These are phyloP conservation scores for Halcyon badia DNA, from an alignment of 2,797 vertebrate genomes.

Conservation along the genomic window DNA sequence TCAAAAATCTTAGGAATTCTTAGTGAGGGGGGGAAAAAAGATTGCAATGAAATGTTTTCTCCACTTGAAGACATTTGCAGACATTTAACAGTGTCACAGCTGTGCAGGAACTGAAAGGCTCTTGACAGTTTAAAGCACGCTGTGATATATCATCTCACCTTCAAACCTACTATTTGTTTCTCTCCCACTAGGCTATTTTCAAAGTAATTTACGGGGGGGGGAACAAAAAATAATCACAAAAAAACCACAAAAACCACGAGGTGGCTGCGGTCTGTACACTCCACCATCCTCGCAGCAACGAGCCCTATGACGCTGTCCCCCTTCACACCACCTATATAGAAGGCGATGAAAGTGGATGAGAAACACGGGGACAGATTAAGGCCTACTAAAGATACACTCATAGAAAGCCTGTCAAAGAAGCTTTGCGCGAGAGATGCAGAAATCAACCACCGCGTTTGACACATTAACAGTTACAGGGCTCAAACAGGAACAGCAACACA, in stretches of 20 bases:
- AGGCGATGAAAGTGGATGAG: background rate
- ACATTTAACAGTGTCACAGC: conserved; percentile 23
- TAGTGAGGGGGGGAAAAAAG: conserved; percentile 41
- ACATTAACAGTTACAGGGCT: background rate
- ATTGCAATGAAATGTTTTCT: conserved; percentile 54
- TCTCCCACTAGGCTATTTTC: background rate
- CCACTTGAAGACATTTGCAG: conserved; percentile 51
- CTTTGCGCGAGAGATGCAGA: background rate
- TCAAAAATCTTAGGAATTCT: conserved; percentile 70
- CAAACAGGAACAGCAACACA: background rate
- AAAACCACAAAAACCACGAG: background rate
- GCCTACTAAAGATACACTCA: background rate
- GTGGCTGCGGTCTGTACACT: background rate
- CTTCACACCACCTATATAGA: background rate
- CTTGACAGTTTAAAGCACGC: conserved; percentile 4
- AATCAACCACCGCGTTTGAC: fast-evolving
- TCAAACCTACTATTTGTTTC: background rate
- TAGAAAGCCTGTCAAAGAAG: background rate
- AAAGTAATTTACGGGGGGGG: background rate
- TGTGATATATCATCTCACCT: background rate
- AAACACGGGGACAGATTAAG: background rate
- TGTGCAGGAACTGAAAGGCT: conserved; percentile 25
- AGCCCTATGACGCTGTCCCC: background rate
- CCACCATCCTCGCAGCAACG: background rate
- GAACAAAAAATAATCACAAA: background rate